Base-by-base conservation (phyloP, 2,888 invertebrate species). In the Allygus modestus region DNA sequence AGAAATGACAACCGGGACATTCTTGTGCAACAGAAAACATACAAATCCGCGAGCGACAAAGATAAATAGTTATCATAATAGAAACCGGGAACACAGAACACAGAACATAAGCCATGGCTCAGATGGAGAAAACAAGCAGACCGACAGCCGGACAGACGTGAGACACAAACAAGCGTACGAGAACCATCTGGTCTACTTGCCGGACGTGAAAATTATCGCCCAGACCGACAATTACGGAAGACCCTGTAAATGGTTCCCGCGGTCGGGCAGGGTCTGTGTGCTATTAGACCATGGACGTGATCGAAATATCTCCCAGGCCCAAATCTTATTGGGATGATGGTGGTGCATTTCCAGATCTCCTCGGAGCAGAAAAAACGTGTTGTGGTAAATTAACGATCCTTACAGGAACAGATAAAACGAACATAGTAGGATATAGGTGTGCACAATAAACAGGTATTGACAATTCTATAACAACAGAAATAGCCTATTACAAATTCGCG, bases 151-250 rank as follows among this genome's bases (percentile, higher is more conserved):
- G 58, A 77, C 26, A 26, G 41, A 71, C 71, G 37, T 41, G 37
- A 41, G 79, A 79, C 79, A 58, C 58, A 79, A 79, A 79, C 79
- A 79, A 79, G 54, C 28, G 17, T 17, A 37, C 33, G 79, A 33
- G 79, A 79, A 58, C 58, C 79, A 79, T 54, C 79, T 79, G 79
- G 79, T 79, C 79, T 54, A 37, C n/a, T 33, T 54, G 58, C 28
- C 79, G 54, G 83, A 75, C 61, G 54, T 83, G 75, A 75, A 73
- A 75, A 41, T 83, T 83, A 83, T 83, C 43, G 83, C 58, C 51
- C 26, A 26, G 28, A n/a, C 71, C 46, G 15, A 43, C 75, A 77
- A 77, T 77, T 77, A 77, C 75, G 43, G 75, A 58, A 79, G 79
- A 51, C 51, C 46, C 51, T 51, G 46, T 28, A 79, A 79, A 37